phyloP scores from a whole-genome alignment of 2,113 vertebrate species.

The Oophaga pumilio region DNA sequence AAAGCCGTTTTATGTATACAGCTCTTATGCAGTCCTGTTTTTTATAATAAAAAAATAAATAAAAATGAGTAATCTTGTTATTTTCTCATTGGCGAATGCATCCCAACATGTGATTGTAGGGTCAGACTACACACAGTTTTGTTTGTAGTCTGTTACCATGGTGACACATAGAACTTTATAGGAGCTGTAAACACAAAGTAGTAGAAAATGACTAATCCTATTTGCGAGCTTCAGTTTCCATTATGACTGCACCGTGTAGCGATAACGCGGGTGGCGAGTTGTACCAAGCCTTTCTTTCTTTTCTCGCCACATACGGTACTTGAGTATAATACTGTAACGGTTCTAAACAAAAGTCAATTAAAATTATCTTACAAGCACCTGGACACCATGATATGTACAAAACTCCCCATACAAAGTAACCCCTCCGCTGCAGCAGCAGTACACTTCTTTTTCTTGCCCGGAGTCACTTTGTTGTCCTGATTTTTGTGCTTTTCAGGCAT shows the following conservation, averaged over 20 bases:
- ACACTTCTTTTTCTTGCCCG: background rate
- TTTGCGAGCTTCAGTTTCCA: too few relatives aligned
- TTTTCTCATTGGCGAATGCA: too few relatives aligned
- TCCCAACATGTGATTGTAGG: too few relatives aligned
- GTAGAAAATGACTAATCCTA: too few relatives aligned
- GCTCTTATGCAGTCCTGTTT: too few relatives aligned
- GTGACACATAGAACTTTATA: background rate
- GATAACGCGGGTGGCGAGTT: too few relatives aligned
- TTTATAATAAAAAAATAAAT: too few relatives aligned
- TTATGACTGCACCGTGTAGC: too few relatives aligned
- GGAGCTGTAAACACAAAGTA: background rate
- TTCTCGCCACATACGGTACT: background rate
- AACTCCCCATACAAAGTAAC: background rate
- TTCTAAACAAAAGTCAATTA: background rate
- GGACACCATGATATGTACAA: background rate
- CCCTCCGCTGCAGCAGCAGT: background rate
- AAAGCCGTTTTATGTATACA: too few relatives aligned
- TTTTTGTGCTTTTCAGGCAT: background rate
- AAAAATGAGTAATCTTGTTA: too few relatives aligned
- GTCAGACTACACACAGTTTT: background rate
- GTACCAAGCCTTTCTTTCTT: background rate
- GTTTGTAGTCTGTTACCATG: background rate
- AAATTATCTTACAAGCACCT: background rate
- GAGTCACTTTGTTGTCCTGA: background rate
- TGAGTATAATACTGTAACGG: background rate